phyloP scores from a whole-genome alignment of 2,113 vertebrate species.

The Cephalophus harveyi region DNA sequence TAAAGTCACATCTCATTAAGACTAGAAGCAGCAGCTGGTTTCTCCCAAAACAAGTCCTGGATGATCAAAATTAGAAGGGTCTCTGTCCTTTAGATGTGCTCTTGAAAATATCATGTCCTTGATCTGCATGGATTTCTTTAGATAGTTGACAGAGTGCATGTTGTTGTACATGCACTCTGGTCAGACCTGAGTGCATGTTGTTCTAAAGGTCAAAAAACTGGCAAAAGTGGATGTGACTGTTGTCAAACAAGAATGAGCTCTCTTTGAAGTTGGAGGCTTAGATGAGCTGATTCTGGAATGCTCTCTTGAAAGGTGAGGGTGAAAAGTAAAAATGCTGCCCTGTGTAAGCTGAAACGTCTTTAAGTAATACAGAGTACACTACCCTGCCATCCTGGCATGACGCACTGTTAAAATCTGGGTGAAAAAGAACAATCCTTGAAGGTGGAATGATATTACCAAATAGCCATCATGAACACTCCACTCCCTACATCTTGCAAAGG shows the following conservation, averaged over 20 bases:
- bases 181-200: not conserved
- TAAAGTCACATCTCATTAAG: not conserved
- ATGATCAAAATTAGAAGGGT: slow-evolving; percentile 48
- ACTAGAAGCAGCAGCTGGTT: slow-evolving; percentile 14
- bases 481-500: not conserved
- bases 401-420: not conserved
- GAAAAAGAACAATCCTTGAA: not conserved
- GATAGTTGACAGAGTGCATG: not conserved
- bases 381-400: not conserved
- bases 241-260: slow-evolving; percentile 29
- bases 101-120: not conserved
- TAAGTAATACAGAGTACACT: not conserved
- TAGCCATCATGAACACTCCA: not conserved
- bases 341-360: not conserved
- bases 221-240: slow-evolving; percentile 7
- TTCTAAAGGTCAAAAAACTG: slow-evolving; percentile 42
- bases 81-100: slow-evolving; percentile 13
- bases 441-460: not conserved
- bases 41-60: not conserved
- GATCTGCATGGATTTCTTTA: slow-evolving; percentile 24
- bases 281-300: not conserved
- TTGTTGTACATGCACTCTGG: too few species aligned
- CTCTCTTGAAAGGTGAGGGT: not conserved
- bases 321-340: not conserved
- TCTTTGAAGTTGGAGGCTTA: slow-evolving; percentile 44